Conservation (phyloP, 2,113 vertebrate species). For the Calidris pygmaea region DNA sequence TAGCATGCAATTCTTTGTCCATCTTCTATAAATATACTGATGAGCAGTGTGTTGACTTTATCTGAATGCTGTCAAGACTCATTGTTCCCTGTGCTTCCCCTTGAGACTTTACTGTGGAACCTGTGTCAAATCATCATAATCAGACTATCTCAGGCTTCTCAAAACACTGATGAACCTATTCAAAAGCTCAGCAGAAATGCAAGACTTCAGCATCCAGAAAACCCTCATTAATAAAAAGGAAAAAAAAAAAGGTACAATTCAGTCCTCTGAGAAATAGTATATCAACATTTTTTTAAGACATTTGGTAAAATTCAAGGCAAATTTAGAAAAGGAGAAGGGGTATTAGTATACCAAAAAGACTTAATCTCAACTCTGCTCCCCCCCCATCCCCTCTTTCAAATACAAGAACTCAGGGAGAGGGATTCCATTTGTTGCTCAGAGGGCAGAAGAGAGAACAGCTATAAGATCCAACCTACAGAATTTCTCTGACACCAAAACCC, state of each 20-base stretch:
- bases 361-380: not conserved
- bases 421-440: not conserved
- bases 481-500: not conserved
- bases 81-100: not conserved
- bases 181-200: not conserved
- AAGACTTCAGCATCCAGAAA: not conserved
- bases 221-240: not conserved
- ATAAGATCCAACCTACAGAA: not conserved
- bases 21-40: slow-evolving; percentile 30
- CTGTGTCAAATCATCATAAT: slow-evolving; percentile 31
- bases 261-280: not conserved
- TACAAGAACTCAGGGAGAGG: not conserved
- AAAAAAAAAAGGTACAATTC: not conserved
- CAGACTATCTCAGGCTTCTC: not conserved
- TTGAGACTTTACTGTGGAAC: not conserved
- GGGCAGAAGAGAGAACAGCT: not conserved
- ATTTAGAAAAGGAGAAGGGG: not conserved
- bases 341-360: not conserved
- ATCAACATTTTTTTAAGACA: not conserved
- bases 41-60: slow-evolving; percentile 16
- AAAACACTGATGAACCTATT: slow-evolving; percentile 46
- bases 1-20: not conserved
- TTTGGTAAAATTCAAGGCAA: not conserved
- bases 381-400: not conserved
- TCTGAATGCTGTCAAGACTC: slow-evolving; percentile 18